Base-by-base conservation (phyloP, 53 echinoderm and acorn worm species). In the Luidia sarsii region DNA sequence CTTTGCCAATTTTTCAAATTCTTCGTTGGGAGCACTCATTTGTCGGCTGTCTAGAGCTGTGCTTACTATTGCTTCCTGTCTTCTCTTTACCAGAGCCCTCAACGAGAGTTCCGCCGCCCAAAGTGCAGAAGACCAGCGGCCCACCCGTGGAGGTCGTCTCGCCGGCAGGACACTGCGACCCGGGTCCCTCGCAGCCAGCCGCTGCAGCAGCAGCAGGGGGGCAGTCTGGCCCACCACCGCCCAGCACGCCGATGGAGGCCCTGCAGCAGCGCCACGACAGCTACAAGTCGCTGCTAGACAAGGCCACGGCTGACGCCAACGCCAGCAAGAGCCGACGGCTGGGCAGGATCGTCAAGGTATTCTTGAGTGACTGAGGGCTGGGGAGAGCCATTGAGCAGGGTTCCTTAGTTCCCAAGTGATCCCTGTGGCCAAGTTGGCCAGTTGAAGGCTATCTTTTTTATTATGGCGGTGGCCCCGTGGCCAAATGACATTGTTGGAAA, bases 331-430 rank as follows among this genome's bases (percentile, higher is more conserved):
- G 90, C 16, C 48, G 96, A n/a, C 68, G 96, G 62, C 83, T 93
- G 1, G 93, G 91, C 9, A 73, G 96, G 39, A 93, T 93, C 24
- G 57, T 86, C 45, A 96, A 96, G 90, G 96, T 90, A 55, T n/a
- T 48, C 57, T 37, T 34, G n/a, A n/a, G n/a, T n/a, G n/a, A n/a
- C n/a, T n/a, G n/a, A n/a, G n/a, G n/a, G n/a, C n/a, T n/a, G n/a
- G n/a, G n/a, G n/a, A n/a, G n/a, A n/a, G n/a, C n/a, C n/a, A n/a
- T n/a, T n/a, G n/a, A n/a, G n/a, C n/a, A n/a, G n/a, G n/a, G n/a
- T n/a, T n/a, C n/a, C n/a, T n/a, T n/a, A n/a, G n/a, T n/a, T n/a
- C n/a, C n/a, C n/a, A n/a, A n/a, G n/a, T n/a, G n/a, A n/a, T n/a
- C n/a, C n/a, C n/a, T n/a, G n/a, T n/a, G n/a, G n/a, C n/a, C n/a